Base-by-base conservation (phyloP, 92 coral and sea anemone species). In the Metridium senile region DNA sequence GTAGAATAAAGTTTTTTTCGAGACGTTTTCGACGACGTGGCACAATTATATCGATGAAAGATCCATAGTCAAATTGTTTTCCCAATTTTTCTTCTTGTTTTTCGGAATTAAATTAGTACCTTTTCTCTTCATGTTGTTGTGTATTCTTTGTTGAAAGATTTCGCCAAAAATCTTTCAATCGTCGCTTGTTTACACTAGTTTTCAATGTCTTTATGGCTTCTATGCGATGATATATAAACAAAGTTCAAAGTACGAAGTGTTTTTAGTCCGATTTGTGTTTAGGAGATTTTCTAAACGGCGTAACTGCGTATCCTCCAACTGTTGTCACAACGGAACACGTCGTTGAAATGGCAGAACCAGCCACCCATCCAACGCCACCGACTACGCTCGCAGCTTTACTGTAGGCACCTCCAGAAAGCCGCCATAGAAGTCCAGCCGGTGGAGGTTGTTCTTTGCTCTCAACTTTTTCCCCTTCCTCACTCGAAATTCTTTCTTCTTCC, bases 321-420 rank as follows among this genome's bases (percentile, higher is more conserved):
- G 91, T 84, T 18, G 91, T 73, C 0, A 89, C 97, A 0, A 90
- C 99, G 33, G 87, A 72, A 61, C 79, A 88, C 0, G 97, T 95
- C 16, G 96, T 95, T 33, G 99, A 95, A 72, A 89, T 73, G 8
- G 97, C 97, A 9, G 97, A 90, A 9, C 99, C 99, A 43, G 99
- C 97, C 0, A 95, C 82, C 99, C 97, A 95, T 20, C 98, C 94
- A 71, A 95, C 97, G 71, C 99, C 99, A 27, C 99, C 99, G 61
- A 86, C 97, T 0, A 93, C 99, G 22, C 89, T 82, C 7, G 97
- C 92, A 1, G 99, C 94, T 71, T 93, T 93, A 76, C 63, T 87
- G 53, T 88, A 87, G 58, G 93, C 99, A 1, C 95, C 97, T 32
- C 99, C 99, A 29, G 99, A 95, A 22, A 95, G 69, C 51, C 92